Conservation (phyloP, 2,797 vertebrate species). For the Premnoplex brunnescens region DNA sequence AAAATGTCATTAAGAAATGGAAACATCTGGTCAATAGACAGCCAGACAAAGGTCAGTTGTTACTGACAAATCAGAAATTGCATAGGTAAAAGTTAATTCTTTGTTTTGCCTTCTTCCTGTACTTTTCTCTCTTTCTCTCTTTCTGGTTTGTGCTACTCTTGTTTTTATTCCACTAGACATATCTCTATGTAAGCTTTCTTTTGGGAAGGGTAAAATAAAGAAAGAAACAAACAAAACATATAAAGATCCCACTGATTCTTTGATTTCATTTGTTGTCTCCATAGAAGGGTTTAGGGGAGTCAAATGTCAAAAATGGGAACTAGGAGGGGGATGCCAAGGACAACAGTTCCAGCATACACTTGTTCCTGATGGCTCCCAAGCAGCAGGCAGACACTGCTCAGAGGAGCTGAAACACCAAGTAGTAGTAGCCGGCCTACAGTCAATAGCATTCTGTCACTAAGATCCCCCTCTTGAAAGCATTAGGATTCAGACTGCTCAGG, state of each 20-base stretch:
- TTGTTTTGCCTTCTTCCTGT: background rate
- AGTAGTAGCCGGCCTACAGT: background rate
- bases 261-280: background rate
- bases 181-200: background rate
- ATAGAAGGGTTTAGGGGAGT: background rate
- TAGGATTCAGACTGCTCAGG: background rate
- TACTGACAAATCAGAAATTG: background rate
- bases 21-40: background rate
- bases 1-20: background rate
- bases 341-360: background rate
- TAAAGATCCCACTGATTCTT: background rate
- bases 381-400: background rate
- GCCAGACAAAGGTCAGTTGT: background rate
- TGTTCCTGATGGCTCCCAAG: background rate
- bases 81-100: background rate
- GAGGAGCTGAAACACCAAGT: background rate
- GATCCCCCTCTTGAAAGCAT: background rate
- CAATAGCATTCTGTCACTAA: background rate
- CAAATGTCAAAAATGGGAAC: background rate
- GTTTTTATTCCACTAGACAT: background rate
- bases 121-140: background rate
- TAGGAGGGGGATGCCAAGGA: background rate
- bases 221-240: background rate
- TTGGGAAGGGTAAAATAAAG: background rate
- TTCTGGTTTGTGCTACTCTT: background rate